Evolutionary conservation across 2,113 vertebrate species (phyloP), one percentile per base, ranked within the genome.

Genomic region (Centropus bengalensis): DNA sequence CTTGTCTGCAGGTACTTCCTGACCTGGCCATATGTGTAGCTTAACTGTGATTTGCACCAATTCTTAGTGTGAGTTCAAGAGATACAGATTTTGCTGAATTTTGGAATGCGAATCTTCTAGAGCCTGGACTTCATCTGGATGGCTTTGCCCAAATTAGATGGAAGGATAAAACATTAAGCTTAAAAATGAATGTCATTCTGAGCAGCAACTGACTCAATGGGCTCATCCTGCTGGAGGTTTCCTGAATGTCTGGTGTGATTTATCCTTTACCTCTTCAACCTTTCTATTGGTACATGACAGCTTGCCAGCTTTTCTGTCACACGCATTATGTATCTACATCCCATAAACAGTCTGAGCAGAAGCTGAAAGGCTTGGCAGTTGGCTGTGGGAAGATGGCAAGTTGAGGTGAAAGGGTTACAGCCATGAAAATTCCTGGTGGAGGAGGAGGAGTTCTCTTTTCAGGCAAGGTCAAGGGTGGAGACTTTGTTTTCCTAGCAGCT

Each of bases 191-290:
- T 54, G 36, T 79, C 36, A 33, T 75, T 70, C 42, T 58, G 70
- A 81, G 54, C 58, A 76, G 33, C 11, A 6, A 44, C n/a, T 96
- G 88, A 95, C 62, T 96, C 87, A 95, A 45, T 91, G n/a, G 70
- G 78, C 58, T 82, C 33, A 4, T n/a, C 11, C 7, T 44, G 10
- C 17, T 33, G 93, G 95, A 90, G 85, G 93, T 89, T 96, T 94
- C 93, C 88, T 93, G 75, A 66, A 69, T 30, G 3, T 9, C 13
- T 54, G 14, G 23, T 75, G 32, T 3, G 6, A 26, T 38, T n/a
- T 40, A 24, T 42, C n/a, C 11, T 49, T 62, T 89, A 66, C 38
- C 20, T 74, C 58, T 30, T 16, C 32, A 40, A n/a, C 24, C 17
- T 58, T 42, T 44, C 42, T 75, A 59, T 38, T 80, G 33, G 12